A percentile compares a stretch with the other conserved stretches of the same genome.
phyloP scores from a whole-genome alignment of 2,888 invertebrate genomes.

The Ligdia adustata region DNA sequence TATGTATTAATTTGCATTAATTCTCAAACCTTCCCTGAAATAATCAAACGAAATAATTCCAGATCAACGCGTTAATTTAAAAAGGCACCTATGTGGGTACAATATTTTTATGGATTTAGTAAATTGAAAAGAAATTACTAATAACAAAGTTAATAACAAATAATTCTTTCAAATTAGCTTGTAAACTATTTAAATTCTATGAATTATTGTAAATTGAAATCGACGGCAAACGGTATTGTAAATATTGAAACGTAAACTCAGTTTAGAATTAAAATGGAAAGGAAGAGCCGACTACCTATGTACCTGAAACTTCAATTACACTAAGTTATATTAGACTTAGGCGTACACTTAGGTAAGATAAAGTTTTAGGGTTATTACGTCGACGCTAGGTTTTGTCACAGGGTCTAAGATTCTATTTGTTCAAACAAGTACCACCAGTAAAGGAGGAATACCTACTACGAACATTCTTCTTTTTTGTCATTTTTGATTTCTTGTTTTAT shows the following conservation, averaged over 20 bases:
- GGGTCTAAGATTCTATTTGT: slow-evolving; percentile 67
- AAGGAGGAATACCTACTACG: too few species aligned
- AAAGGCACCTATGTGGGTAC: slow-evolving; percentile 77
- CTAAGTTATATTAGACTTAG: slow-evolving; percentile 72
- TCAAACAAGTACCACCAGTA: slow-evolving; percentile 7
- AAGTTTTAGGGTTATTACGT: slow-evolving; percentile 73
- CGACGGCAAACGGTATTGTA: slow-evolving; percentile 51
- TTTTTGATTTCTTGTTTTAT: slow-evolving; percentile 1
- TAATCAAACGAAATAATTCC: too few species aligned
- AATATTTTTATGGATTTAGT: slow-evolving; percentile 46
- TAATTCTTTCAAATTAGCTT: slow-evolving; percentile 6
- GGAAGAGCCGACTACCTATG: slow-evolving; percentile 71
- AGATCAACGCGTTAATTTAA: too few species aligned
- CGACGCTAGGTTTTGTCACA: slow-evolving; percentile 76
- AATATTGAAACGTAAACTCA: slow-evolving; percentile 56
- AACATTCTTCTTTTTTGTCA: slow-evolving; percentile 1
- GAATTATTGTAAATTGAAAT: slow-evolving; percentile 41
- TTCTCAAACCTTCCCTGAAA: too few species aligned
- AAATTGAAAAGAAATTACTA: neutral
- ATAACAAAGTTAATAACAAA: neutral
- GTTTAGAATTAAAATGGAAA: slow-evolving; percentile 53
- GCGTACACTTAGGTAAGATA: slow-evolving; percentile 67
- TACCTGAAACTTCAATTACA: slow-evolving; percentile 83
- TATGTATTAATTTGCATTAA: too few species aligned
- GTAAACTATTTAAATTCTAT: slow-evolving; percentile 10